Evolutionary conservation across 2,113 vertebrate species (phyloP), one percentile per base, ranked within the genome.

Genomic region (Garra rufa): DNA sequence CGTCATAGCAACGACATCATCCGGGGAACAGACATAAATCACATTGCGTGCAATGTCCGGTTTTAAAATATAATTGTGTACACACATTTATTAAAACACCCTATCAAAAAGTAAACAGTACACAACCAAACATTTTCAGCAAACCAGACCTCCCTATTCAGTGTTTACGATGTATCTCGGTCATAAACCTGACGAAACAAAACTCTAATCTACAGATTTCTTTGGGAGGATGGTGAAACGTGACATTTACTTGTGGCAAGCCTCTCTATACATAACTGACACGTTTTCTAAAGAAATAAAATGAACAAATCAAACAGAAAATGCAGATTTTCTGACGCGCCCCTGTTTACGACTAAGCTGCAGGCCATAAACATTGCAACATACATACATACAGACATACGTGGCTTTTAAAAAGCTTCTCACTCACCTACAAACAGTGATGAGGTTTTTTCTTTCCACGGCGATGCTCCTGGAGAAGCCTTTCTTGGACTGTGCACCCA

Each of bases 381-480:
- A 46, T 3, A 2, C 11, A n/a, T 10, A 24, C 10, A 44, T 3
- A 2, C 11, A n/a, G 5, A 24, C 10, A 44, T 44, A 44, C 2
- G 17, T 41, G 67, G 4, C 11, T 24, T 46, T 41, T 44, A n/a
- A 26, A n/a, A 65, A 38, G 17, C 57, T 28, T 50, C 17, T 6
- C 38, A 73, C 82, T 76, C 87, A 97, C 96, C 96, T 96, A 96
- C 97, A 98, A 55, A 98, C 96, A 61, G 97, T 97, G 87, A 98
- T 93, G 71, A 98, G 96, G 92, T 98, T 97, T 82, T 94, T 96
- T 59, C 97, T 93, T 88, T 98, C 97, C 94, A 97, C 96, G 3
- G 95, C 93, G 76, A 97, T 91, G 91, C 95, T 97, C 83, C 97
- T 91, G 87, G 94, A 92, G 43, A 95, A 96, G 24, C 93, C 92